Conservation (phyloP, 2,888 invertebrate genomes). For the Drosophila robusta region DNA sequence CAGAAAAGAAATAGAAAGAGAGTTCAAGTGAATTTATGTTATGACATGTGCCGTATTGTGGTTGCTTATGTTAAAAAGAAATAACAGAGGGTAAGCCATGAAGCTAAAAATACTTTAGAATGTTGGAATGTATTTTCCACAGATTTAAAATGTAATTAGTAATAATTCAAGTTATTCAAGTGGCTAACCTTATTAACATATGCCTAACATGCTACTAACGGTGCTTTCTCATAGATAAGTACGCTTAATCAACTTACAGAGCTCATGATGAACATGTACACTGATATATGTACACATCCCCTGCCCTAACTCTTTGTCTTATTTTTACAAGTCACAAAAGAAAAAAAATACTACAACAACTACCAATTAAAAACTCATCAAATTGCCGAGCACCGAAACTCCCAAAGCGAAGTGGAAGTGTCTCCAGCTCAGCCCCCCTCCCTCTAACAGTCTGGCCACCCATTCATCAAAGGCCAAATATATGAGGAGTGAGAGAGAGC, state of each 20-base stretch:
- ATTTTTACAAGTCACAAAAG: slow-evolving; percentile 3
- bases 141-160: too few relatives aligned
- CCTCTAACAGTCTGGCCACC: slow-evolving; percentile 19
- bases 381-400: slow-evolving; percentile 40
- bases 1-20: too few relatives aligned
- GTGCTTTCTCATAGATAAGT: too few relatives aligned
- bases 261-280: slow-evolving; percentile 20
- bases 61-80: too few relatives aligned
- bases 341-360: slow-evolving; percentile 30
- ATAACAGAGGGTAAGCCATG: too few relatives aligned
- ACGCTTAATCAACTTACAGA: neutral
- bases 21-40: too few relatives aligned
- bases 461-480: slow-evolving; percentile 27
- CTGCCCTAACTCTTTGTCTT: slow-evolving; percentile 3
- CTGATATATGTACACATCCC: neutral
- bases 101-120: too few relatives aligned
- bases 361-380: slow-evolving; percentile 62
- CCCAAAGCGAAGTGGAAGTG: slow-evolving; percentile 34
- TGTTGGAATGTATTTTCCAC: too few relatives aligned
- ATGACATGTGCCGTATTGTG: too few relatives aligned
- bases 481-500: neutral
- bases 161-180: too few relatives aligned
- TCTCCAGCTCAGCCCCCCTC: neutral
- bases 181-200: too few relatives aligned
- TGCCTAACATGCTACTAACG: too few relatives aligned